These are phyloP conservation scores for Ischnura elegans DNA, from an alignment of 2,888 invertebrate species.

Conservation along the genomic window DNA sequence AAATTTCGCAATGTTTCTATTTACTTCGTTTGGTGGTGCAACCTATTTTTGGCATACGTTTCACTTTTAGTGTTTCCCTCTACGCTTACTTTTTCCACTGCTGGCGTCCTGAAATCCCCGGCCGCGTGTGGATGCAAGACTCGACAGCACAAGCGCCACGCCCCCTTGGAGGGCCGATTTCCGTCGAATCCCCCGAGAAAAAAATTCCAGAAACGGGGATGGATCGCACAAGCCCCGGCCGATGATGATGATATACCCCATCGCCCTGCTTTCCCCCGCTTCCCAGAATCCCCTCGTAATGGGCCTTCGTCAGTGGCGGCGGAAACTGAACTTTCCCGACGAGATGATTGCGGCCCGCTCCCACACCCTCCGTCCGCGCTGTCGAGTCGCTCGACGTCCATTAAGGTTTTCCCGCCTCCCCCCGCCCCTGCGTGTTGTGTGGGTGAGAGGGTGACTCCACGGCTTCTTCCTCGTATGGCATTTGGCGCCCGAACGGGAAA, in stretches of 20 bases:
- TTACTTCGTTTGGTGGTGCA: too few species aligned
- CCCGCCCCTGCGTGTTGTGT: background rate
- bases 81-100: too few species aligned
- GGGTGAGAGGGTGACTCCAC: background rate
- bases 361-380: background rate
- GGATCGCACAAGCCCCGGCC: background rate
- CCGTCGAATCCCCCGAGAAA: conserved; percentile 34
- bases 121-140: background rate
- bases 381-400: background rate
- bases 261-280: conserved; percentile 12
- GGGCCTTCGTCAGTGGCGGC: background rate
- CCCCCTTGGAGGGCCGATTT: background rate
- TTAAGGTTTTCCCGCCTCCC: background rate
- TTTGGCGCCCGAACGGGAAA: background rate
- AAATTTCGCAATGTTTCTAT: too few species aligned
- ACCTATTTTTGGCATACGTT: too few species aligned
- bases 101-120: too few species aligned
- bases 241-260: background rate
- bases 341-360: background rate
- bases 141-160: background rate
- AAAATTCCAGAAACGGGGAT: conserved; percentile 8
- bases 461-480: background rate
- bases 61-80: too few species aligned
- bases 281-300: conserved; percentile 30
- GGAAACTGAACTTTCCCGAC: background rate